Evolutionary conservation across 2,113 vertebrate species (phyloP), one percentile per base, ranked within the genome.

Genomic region (Pandion haliaetus): DNA sequence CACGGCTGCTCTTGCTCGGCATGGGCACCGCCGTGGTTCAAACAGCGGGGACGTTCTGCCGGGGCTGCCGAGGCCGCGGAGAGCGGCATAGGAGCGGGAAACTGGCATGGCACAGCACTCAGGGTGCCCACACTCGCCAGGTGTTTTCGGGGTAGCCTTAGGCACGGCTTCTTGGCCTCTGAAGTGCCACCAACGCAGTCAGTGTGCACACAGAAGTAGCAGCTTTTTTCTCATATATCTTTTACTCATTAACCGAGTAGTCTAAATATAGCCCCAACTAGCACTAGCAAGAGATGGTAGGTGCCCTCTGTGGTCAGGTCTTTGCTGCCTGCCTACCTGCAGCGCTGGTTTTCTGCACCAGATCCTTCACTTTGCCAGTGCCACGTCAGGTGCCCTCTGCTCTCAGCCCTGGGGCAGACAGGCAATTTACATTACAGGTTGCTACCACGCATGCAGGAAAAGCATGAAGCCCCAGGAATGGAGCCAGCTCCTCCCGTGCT

Each of bases 1-100:
- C 23, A 11, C 0, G 16, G 76, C 80, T 86, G 86, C 82, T 71
- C 76, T 0, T 0, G 1, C 72, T 54, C 3, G 0, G 17, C 62
- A 66, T 0, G 0, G 29, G 85, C 66, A 40, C 29, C 0, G 0
- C 17, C 0, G 1, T 0, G 11, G 21, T 4, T 54, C 26, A 54
- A 17, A 29, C 9, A 16, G 52, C n/a, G 26, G 52, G 9, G 52
- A 54, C 4, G 16, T 29, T 44, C 80, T 86, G n/a, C 70, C 5
- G 1, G 23, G 55, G 63, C 62, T 84, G 59, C 40, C 0, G 1
- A 70, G 66, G 49, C 49, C 7, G 4, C 0, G 8, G 15, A 59
- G 42, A 76, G 50, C 34, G 12, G 44, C 1, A 1, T 1, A 4
- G 58, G 57, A 84, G 54, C 1, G 2, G 62, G 32, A 62, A 82